Evolutionary conservation across 2,888 invertebrate genomes (phyloP).

Genomic region (Aplocera efformata): DNA sequence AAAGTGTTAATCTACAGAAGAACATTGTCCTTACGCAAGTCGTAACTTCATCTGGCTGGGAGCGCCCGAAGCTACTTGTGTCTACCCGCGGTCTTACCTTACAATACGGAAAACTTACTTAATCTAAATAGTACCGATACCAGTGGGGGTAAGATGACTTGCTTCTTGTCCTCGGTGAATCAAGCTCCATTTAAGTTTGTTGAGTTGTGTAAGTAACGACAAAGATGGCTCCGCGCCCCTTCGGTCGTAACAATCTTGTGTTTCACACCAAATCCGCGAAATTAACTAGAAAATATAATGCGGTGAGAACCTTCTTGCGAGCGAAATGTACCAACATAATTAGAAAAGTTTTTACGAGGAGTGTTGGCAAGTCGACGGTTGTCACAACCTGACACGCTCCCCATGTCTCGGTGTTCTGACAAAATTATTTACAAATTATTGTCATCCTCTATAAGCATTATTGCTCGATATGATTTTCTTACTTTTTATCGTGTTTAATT

Average conservation of each 20-base stretch:
- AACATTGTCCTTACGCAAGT: too few species aligned
- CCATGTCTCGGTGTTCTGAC: conserved; percentile 67
- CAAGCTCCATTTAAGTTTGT: conserved; percentile 57
- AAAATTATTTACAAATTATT: conserved; percentile 69
- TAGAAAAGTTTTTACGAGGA: conserved; percentile 79
- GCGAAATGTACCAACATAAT: conserved; percentile 74
- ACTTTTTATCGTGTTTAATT: too few species aligned
- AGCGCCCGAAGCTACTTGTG: too few species aligned
- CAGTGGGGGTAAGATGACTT: conserved; percentile 31
- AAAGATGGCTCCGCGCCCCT: conserved; percentile 42
- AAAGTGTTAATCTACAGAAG: too few species aligned
- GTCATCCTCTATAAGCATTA: conserved; percentile 38
- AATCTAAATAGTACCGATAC: conserved; percentile 25
- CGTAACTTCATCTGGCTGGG: too few species aligned
- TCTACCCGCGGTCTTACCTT: too few species aligned
- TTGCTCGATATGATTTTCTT: conserved; percentile 29
- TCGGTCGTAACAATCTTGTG: conserved; percentile 30
- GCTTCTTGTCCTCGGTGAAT: conserved; percentile 36
- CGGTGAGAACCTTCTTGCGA: conserved; percentile 59
- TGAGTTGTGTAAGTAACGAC: conserved; percentile 45
- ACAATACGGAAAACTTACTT: too few species aligned
- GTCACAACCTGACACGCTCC: conserved; percentile 62
- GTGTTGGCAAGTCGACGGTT: conserved; percentile 63
- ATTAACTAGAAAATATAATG: conserved; percentile 74
- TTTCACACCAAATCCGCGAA: conserved; percentile 61